Conservation (phyloP, 1,140 invertebrate species). For the Trachelipus rathkii region DNA sequence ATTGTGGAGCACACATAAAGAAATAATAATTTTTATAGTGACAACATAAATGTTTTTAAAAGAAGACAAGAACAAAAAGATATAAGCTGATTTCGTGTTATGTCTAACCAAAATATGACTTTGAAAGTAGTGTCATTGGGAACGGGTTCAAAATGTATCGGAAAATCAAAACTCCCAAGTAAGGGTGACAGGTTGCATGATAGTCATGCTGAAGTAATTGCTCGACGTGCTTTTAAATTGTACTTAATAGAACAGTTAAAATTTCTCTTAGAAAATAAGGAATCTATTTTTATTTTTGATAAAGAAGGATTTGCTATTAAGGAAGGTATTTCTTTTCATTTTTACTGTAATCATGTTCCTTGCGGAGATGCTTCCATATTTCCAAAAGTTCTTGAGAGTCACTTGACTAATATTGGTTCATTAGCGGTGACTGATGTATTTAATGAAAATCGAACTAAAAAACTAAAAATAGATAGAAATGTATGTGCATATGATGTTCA, state of each 20-base stretch:
- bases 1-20: no score
- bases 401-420: background rate
- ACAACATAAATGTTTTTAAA: no score
- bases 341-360: conserved; percentile 80
- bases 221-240: conserved; percentile 71
- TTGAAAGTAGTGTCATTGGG: conserved; percentile 70
- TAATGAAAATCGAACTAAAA: background rate
- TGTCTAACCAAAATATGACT: conserved; percentile 14
- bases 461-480: background rate
- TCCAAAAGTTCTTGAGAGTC: conserved; percentile 51
- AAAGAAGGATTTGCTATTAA: conserved; percentile 53
- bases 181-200: conserved; percentile 76
- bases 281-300: conserved; percentile 51
- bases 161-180: conserved; percentile 62
- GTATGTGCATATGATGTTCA: conserved; percentile 58
- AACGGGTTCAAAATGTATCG: conserved; percentile 86
- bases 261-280: conserved; percentile 48
- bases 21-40: no score
- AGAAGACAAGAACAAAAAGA: no score
- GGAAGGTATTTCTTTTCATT: conserved; percentile 67
- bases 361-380: conserved; percentile 94
- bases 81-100: no score
- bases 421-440: background rate
- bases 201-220: conserved; percentile 85
- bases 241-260: conserved; percentile 67